These are phyloP conservation scores for Lepus townsendii DNA, from an alignment of 2,797 vertebrate species.

Conservation along the genomic window DNA sequence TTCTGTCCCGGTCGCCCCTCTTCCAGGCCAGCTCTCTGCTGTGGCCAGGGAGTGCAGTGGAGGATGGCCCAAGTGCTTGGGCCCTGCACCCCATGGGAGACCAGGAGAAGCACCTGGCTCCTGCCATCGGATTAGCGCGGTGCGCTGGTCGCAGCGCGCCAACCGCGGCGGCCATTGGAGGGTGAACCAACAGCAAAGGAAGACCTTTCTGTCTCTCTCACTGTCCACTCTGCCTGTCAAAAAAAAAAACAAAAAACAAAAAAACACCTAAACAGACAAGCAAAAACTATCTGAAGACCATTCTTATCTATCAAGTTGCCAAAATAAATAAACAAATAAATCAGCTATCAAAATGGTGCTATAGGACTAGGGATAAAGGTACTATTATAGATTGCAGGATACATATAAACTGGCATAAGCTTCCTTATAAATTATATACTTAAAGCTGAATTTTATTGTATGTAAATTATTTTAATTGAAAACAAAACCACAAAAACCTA, in stretches of 20 bases:
- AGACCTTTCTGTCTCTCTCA: too few relatives aligned
- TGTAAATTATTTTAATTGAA: constrained; percentile 6
- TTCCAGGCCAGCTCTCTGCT: too few relatives aligned
- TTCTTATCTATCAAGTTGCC: neutral
- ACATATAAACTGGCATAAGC: neutral
- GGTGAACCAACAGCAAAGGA: too few relatives aligned
- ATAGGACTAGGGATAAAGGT: constrained; percentile 1
- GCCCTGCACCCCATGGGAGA: too few relatives aligned
- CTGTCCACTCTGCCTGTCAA: too few relatives aligned
- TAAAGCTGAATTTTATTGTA: neutral
- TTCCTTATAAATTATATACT: neutral
- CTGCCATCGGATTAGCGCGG: too few relatives aligned
- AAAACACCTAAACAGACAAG: neutral
- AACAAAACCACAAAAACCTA: neutral
- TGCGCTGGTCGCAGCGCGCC: too few relatives aligned
- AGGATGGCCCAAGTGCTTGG: too few relatives aligned
- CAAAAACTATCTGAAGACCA: neutral
- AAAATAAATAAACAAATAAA: neutral
- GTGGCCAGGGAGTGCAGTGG: too few relatives aligned
- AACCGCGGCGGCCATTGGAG: too few relatives aligned
- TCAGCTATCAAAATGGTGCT: neutral
- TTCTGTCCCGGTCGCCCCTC: too few relatives aligned
- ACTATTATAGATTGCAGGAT: neutral
- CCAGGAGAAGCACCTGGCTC: too few relatives aligned
- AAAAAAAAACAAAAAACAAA: neutral